Percentiles rank a stretch among this genome's conserved stretches.
phyloP scores from a whole-genome alignment of 2,113 vertebrate species.

The Myrmecobius fasciatus region DNA sequence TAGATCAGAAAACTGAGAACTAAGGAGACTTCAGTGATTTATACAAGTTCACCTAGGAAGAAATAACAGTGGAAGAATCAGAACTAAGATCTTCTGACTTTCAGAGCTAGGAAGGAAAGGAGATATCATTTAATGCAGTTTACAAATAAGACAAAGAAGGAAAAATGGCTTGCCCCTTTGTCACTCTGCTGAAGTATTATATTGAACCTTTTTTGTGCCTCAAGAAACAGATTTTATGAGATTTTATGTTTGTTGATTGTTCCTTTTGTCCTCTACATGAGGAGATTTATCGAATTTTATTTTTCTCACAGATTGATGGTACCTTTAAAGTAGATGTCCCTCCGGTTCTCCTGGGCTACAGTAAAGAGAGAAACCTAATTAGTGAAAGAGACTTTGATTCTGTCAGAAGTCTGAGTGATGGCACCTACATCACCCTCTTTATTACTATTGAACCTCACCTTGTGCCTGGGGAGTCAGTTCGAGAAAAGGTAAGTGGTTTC shows the following conservation, averaged over 20 bases:
- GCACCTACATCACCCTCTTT: conserved; percentile 94
- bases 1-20: neutral
- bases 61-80: neutral
- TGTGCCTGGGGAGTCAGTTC: conserved; percentile 91
- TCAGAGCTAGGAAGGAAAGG: neutral
- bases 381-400: conserved; percentile 87
- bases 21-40: neutral
- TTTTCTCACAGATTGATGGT: conserved; percentile 91
- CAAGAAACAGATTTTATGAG: neutral
- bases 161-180: neutral
- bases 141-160: neutral
- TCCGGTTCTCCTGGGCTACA: conserved; percentile 95
- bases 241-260: neutral
- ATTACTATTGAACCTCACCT: conserved; percentile 96
- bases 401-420: conserved; percentile 86
- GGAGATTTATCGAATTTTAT: neutral
- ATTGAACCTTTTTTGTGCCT: neutral
- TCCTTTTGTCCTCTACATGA: neutral
- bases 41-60: neutral
- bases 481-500: conserved; percentile 89
- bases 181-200: neutral
- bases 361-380: conserved; percentile 87
- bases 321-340: conserved; percentile 94
- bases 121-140: neutral
- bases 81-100: neutral